A percentile compares a stretch with the other conserved stretches of the same genome.
Conservation (phyloP, 2,113 vertebrate genomes). For the Neoarius graeffei region DNA sequence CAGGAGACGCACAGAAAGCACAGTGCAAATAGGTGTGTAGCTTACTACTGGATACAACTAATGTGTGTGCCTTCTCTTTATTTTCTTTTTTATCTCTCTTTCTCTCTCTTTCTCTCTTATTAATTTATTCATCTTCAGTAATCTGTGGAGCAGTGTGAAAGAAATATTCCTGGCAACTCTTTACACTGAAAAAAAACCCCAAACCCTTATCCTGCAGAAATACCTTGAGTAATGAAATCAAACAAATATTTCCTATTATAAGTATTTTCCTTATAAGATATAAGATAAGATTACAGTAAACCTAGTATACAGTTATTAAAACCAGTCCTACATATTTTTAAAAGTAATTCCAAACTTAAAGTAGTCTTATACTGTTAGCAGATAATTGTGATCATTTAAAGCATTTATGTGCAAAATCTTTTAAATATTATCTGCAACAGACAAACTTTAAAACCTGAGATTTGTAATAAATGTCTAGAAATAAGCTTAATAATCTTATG, state of each 20-base stretch:
- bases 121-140: not conserved
- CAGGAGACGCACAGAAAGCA: slow-evolving; percentile 48
- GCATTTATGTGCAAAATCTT: not conserved
- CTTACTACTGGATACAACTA: not conserved
- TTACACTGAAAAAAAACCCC: not conserved
- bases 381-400: not conserved
- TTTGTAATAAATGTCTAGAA: not conserved
- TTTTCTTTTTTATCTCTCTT: not conserved
- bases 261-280: too few species aligned
- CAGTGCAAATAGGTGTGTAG: slow-evolving; percentile 54
- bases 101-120: not conserved
- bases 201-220: not conserved
- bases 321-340: not conserved
- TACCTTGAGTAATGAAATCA: not conserved
- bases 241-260: not conserved
- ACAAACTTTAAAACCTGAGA: not conserved
- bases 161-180: not conserved
- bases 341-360: not conserved
- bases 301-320: not conserved
- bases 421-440: not conserved
- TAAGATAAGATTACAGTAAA: not conserved
- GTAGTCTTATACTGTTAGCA: not conserved
- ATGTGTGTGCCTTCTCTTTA: not conserved
- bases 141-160: not conserved
- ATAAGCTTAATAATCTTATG: not conserved